A percentile compares a stretch with the other conserved stretches of the same genome.
phyloP scores from a whole-genome alignment of 2,888 invertebrate genomes.

The Meghimatium bilineatum region DNA sequence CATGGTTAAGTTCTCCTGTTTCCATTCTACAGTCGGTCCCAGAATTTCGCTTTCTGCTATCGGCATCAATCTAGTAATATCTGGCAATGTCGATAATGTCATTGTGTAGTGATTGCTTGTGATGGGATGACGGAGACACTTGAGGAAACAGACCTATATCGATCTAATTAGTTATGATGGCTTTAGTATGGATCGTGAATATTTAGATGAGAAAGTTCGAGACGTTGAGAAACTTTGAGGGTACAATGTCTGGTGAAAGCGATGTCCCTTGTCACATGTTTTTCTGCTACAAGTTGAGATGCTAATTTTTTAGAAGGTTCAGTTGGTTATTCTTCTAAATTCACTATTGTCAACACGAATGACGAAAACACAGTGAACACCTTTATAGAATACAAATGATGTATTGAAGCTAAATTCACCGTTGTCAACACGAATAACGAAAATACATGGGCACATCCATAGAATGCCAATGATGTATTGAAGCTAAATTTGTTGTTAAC shows the following conservation, averaged over 20 bases:
- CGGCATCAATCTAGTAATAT: constrained; percentile 29
- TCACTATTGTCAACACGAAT: no score
- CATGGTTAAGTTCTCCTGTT: constrained; percentile 46
- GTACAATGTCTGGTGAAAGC: not conserved
- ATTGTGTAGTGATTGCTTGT: constrained; percentile 7
- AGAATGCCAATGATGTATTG: not conserved
- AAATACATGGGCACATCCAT: no score
- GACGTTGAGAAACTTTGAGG: no score
- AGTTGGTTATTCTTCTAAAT: not conserved
- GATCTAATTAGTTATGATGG: not conserved
- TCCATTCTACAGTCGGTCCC: constrained; percentile 52
- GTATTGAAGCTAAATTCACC: not conserved
- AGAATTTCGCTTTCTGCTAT: not conserved
- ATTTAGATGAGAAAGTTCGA: not conserved
- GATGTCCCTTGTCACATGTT: not conserved
- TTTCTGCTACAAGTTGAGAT: not conserved
- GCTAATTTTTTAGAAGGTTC: not conserved
- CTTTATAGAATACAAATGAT: not conserved
- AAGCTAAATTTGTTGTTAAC: no score
- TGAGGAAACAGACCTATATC: not conserved
- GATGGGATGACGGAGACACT: not conserved
- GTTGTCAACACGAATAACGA: not conserved
- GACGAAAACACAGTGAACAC: no score
- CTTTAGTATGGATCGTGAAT: not conserved
- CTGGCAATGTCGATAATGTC: constrained; percentile 44